These are phyloP conservation scores for Villa cingulata DNA, from an alignment of 2,888 invertebrate genomes.

Conservation along the genomic window DNA sequence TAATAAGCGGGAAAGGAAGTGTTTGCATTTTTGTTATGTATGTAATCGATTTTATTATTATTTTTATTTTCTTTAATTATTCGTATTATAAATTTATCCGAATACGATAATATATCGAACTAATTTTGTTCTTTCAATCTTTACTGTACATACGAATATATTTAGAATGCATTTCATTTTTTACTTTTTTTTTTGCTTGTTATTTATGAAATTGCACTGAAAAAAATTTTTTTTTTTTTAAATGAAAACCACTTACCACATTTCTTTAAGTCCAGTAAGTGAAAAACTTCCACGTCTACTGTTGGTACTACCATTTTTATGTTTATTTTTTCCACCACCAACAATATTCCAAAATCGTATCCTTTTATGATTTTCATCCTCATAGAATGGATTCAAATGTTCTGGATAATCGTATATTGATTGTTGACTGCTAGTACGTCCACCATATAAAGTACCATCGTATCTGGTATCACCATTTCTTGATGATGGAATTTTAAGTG, in stretches of 20 bases:
- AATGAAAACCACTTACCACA: constrained; percentile 39
- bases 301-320: constrained; percentile 16
- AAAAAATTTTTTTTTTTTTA: not conserved
- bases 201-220: not conserved
- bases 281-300: constrained; percentile 45
- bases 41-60: no score
- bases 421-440: constrained; percentile 29
- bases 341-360: constrained; percentile 46
- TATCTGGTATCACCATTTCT: no score
- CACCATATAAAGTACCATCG: constrained; percentile 5
- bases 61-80: no score
- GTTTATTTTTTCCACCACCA: constrained; percentile 17
- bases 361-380: constrained; percentile 50
- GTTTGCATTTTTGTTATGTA: no score
- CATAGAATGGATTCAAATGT: constrained; percentile 61
- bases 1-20: no score
- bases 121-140: no score
- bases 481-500: no score
- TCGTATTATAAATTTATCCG: no score
- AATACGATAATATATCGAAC: no score
- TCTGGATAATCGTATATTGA: constrained; percentile 61
- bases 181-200: not conserved
- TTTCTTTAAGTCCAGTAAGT: constrained; percentile 44
- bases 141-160: no score
- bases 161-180: no score